phyloP scores from a whole-genome alignment of 2,888 invertebrate genomes.

The Leucoptera coffeella region DNA sequence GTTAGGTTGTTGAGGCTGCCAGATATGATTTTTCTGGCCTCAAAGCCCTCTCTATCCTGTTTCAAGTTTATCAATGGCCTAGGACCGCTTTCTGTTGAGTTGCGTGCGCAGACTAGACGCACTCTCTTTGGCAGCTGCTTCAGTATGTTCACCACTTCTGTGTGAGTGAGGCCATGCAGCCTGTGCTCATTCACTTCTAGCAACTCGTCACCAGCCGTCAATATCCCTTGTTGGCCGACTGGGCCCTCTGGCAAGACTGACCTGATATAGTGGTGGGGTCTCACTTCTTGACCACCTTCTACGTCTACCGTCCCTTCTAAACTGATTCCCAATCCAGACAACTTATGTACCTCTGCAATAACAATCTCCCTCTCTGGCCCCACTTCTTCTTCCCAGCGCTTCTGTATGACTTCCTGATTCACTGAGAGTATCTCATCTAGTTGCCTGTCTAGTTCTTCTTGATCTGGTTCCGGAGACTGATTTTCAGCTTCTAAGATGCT shows the following conservation, averaged over 20 bases:
- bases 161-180: conserved; percentile 88
- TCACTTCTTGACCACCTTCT: conserved; percentile 90
- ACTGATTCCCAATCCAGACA: conserved; percentile 93
- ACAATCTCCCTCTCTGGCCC: conserved; percentile 82
- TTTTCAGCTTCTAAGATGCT: conserved; percentile 56
- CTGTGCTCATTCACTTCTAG: conserved; percentile 92
- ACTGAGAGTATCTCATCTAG: conserved; percentile 55
- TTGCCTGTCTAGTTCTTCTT: conserved; percentile 37
- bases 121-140: conserved; percentile 89
- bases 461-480: conserved; percentile 41
- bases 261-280: conserved; percentile 98
- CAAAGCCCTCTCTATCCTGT: conserved; percentile 73
- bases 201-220: conserved; percentile 94
- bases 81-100: conserved; percentile 59
- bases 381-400: conserved; percentile 75
- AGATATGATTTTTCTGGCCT: conserved; percentile 74
- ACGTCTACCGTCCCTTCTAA: conserved; percentile 98
- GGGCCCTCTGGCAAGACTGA: conserved; percentile 95
- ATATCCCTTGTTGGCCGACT: conserved; percentile 82
- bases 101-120: conserved; percentile 83
- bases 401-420: conserved; percentile 59
- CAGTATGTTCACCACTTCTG: conserved; percentile 92
- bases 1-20: conserved; percentile 81
- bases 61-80: conserved; percentile 72
- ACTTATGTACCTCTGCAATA: conserved; percentile 87